These are phyloP conservation scores for Aplocera efformata DNA, from an alignment of 2,888 invertebrate species.

Conservation along the genomic window DNA sequence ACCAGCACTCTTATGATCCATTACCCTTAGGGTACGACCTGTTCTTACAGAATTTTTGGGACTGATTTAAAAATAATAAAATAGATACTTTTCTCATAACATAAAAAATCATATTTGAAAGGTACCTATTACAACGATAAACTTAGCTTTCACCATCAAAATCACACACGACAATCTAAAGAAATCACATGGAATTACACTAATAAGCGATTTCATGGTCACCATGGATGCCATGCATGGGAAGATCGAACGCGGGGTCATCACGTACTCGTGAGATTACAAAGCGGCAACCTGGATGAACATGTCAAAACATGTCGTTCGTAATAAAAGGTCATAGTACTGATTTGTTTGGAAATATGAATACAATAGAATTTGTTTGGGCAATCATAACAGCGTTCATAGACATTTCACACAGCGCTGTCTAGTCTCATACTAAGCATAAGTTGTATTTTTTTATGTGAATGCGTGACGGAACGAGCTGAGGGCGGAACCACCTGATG, in stretches of 20 bases:
- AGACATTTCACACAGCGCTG: no score
- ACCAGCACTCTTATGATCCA: no score
- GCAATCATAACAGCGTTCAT: slow-evolving; percentile 2
- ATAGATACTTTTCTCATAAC: no score
- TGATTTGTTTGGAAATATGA: slow-evolving; percentile 31
- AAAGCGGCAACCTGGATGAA: slow-evolving; percentile 25
- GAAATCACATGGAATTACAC: slow-evolving; percentile 23
- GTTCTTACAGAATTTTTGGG: no score
- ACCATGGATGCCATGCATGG: slow-evolving; percentile 27
- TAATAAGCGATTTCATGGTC: slow-evolving; percentile 22
- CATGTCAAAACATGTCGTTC: slow-evolving; percentile 32
- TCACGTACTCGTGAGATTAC: slow-evolving; percentile 29
- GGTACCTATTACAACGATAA: no score
- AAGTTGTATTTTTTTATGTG: no score
- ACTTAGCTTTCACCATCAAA: slow-evolving; percentile 3
- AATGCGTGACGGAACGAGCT: no score
- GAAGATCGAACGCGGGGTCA: slow-evolving; percentile 23
- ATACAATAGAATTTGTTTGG: background rate
- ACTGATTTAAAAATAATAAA: no score
- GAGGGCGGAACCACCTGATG: no score
- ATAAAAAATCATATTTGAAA: no score
- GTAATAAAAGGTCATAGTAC: slow-evolving; percentile 40
- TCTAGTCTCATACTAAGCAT: no score
- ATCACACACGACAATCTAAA: slow-evolving; percentile 14
- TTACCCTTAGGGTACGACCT: no score